Evolutionary conservation across 2,888 invertebrate species (phyloP).

Genomic region (Hirtodrosophila trivittata): DNA sequence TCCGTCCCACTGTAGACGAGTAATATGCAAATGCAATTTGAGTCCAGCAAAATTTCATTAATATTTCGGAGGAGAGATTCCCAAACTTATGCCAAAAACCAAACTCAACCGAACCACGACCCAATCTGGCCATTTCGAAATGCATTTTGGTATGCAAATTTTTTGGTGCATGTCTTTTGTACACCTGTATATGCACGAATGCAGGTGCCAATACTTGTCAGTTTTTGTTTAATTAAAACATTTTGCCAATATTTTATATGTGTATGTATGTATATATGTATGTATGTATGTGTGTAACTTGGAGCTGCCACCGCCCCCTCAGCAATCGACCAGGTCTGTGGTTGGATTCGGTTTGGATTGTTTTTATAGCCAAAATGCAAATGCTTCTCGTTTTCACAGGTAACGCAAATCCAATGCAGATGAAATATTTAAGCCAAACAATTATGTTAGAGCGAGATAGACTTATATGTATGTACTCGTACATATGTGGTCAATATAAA

Average conservation of each 20-base stretch:
- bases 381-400: slow-evolving; percentile 43
- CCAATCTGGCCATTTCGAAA: slow-evolving; percentile 35
- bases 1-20: slow-evolving; percentile 26
- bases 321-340: background rate
- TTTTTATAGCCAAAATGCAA: slow-evolving; percentile 58
- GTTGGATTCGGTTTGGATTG: slow-evolving; percentile 11
- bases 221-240: slow-evolving; percentile 77
- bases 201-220: slow-evolving; percentile 76
- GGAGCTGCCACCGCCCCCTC: background rate
- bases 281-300: background rate
- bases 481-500: slow-evolving; percentile 29
- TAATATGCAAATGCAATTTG: slow-evolving; percentile 62
- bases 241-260: slow-evolving; percentile 73
- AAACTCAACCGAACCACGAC: slow-evolving; percentile 8
- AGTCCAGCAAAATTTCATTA: slow-evolving; percentile 65
- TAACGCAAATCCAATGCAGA: slow-evolving; percentile 53
- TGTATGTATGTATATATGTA: no score
- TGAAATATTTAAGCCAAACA: slow-evolving; percentile 73
- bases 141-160: slow-evolving; percentile 73
- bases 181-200: slow-evolving; percentile 14
- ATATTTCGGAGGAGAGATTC: slow-evolving; percentile 56
- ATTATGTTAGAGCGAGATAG: slow-evolving; percentile 48
- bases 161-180: slow-evolving; percentile 21
- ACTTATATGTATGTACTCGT: background rate
- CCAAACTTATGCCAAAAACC: slow-evolving; percentile 11